Evolutionary conservation across 2,888 invertebrate genomes (phyloP), one percentile per base, ranked within the genome.

Genomic region (Stramonita haemastoma): DNA sequence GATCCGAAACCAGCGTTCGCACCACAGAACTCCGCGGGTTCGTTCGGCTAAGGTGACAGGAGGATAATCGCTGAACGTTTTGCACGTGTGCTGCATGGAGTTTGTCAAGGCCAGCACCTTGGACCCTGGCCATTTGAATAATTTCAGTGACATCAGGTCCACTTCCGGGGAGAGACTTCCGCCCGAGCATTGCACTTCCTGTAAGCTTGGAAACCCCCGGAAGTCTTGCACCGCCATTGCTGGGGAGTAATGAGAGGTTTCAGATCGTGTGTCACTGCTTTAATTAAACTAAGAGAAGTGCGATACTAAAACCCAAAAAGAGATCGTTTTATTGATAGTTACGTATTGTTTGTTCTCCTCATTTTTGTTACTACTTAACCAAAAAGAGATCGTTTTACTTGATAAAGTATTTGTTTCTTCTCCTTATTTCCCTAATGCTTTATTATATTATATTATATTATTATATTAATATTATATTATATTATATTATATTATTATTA

Each of bases 171-270:
- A 6, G 17, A 88, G 84, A n/a, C 13, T 66, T 88, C 84, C 34
- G 22, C 88, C 88, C 32, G 66, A 60, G 70, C 88, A 88, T 84
- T 88, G 84, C 19, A 88, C 84, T 88, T 88, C 88, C 84, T 83
- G 83, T 88, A 88, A 60, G n/a, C 84, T 56, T 0, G 36, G 84
- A 32, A 88, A 36, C 5, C 70, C 79, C 17, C 32, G 66, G 36
- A 88, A 84, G 34, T 84, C 46, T n/a, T 46, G 60, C 8, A 56
- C 36, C 26, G 46, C 70, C 60, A 88, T 36, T 4, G 84, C 88
- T 84, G 88, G 13, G 13, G 79, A 56, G 36, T 15, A 11, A 32
- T 22, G n/a, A 34, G n/a, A n/a, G n/a, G n/a, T n/a, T n/a, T n/a
- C n/a, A n/a, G n/a, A n/a, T n/a, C n/a, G n/a, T n/a, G n/a, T n/a